Evolutionary conservation across 1,140 invertebrate genomes (phyloP).

Genomic region (Polypedilum pembai): DNA sequence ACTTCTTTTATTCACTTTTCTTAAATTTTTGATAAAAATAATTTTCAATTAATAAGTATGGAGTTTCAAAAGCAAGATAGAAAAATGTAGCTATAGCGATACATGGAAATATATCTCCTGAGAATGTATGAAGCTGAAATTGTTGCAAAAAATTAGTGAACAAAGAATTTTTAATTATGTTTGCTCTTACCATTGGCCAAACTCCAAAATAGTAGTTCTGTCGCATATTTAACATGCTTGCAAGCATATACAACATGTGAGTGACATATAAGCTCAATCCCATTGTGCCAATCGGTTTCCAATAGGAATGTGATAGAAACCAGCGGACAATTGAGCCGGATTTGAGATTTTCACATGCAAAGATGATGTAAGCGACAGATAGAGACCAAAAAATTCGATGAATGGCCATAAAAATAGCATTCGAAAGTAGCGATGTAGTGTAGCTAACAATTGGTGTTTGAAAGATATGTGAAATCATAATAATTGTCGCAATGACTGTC

Average conservation of each 20-base stretch:
- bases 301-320: background rate
- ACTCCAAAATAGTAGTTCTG: background rate
- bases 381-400: background rate
- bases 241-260: background rate
- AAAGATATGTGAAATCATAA: background rate
- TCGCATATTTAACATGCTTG: background rate
- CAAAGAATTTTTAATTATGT: background rate
- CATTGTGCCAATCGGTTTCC: conserved; percentile 18
- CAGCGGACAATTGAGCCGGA: background rate
- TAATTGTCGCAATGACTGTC: background rate
- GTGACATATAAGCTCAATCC: background rate
- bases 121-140: background rate
- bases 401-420: background rate
- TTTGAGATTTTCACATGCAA: background rate
- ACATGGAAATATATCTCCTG: background rate
- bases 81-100: background rate
- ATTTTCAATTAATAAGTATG: background rate
- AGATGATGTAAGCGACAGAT: background rate
- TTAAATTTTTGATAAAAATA: conserved; percentile 18
- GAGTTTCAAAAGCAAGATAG: conserved; percentile 6
- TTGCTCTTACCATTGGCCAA: background rate
- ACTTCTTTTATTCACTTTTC: background rate
- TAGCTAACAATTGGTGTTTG: background rate
- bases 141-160: too few relatives aligned
- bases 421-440: background rate